Percentiles rank a stretch among this genome's conserved stretches.
Conservation (phyloP, 2,888 invertebrate genomes). For the Dendrolimus pini region DNA sequence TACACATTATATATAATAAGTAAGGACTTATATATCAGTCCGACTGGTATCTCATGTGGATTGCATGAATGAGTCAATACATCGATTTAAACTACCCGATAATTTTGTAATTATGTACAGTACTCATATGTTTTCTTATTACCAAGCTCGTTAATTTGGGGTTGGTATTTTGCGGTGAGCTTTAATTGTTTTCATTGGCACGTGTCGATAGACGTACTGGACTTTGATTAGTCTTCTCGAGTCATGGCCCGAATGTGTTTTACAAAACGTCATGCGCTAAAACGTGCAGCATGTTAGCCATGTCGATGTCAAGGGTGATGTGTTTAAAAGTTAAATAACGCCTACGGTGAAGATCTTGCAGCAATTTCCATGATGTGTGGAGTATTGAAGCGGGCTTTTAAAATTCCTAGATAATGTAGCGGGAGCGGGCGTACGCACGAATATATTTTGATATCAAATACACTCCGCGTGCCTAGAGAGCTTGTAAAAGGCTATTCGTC, state of each 20-base stretch:
- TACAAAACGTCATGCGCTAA: neutral
- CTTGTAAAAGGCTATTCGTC: constrained; percentile 62
- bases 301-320: neutral
- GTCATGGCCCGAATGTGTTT: constrained; percentile 2
- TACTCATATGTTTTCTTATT: neutral
- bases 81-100: neutral
- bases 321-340: neutral
- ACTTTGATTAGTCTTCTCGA: constrained; percentile 8
- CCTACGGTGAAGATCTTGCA: neutral
- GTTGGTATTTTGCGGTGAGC: constrained; percentile 5
- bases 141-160: constrained; percentile 4
- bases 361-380: constrained; percentile 15
- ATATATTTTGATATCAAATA: constrained; percentile 30
- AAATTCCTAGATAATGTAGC: constrained; percentile 70
- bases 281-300: neutral
- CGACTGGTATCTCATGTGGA: too few relatives aligned
- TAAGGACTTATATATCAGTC: too few relatives aligned
- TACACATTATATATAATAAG: too few relatives aligned
- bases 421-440: constrained; percentile 48
- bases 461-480: constrained; percentile 30
- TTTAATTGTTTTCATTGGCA: constrained; percentile 9
- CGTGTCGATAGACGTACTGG: constrained; percentile 6
- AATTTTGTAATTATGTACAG: neutral
- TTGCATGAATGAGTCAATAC: neutral
- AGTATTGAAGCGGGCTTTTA: constrained; percentile 60